Evolutionary conservation across 2,888 invertebrate species (phyloP).

Genomic region (Plagiodera versicolora): DNA sequence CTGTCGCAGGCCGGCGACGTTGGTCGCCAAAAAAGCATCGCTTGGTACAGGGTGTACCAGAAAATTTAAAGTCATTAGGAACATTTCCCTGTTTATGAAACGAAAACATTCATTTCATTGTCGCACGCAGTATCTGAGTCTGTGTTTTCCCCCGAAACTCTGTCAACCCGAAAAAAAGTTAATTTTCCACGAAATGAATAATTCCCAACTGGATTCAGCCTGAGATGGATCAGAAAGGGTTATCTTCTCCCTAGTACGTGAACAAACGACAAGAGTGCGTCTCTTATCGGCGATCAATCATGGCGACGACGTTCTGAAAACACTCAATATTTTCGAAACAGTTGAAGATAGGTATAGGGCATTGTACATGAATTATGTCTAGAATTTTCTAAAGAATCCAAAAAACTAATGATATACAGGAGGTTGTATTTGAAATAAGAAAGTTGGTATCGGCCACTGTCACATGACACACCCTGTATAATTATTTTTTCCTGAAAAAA

Average conservation of each 20-base stretch:
- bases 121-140: neutral
- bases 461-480: no score
- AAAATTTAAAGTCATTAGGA: neutral
- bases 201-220: slow-evolving; percentile 44
- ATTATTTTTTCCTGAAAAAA: no score
- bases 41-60: slow-evolving; percentile 14
- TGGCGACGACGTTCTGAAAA: slow-evolving; percentile 21
- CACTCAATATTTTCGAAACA: no score
- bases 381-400: no score
- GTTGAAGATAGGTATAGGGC: no score
- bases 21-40: slow-evolving; percentile 39
- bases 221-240: slow-evolving; percentile 44
- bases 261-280: slow-evolving; percentile 18
- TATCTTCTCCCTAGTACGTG: slow-evolving; percentile 15
- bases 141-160: neutral
- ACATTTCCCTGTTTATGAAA: no score
- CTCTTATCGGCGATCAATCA: slow-evolving; percentile 39
- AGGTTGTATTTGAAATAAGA: no score
- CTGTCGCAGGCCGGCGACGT: slow-evolving; percentile 57
- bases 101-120: no score
- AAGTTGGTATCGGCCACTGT: no score
- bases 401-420: no score
- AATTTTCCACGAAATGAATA: slow-evolving; percentile 53
- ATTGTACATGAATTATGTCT: no score
- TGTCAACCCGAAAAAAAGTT: slow-evolving; percentile 44